Conservation (phyloP, 2,113 vertebrate species). For the Pitta sordida region DNA sequence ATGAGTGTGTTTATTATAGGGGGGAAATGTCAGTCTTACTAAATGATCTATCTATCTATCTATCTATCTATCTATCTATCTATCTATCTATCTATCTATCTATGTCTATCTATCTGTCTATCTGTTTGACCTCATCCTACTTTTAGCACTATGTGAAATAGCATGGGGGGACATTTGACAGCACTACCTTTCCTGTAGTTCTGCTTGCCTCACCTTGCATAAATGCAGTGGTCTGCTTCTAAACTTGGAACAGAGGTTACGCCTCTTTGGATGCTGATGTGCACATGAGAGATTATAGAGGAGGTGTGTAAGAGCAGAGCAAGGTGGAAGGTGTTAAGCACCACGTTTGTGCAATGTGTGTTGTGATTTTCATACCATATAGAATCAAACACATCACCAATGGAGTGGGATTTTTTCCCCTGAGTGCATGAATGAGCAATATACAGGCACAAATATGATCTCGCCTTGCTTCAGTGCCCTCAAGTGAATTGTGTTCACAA, state of each 20-base stretch:
- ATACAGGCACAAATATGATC: slow-evolving; percentile 22
- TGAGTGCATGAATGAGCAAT: slow-evolving; percentile 31
- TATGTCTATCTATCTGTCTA: too few species aligned
- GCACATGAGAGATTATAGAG: neutral
- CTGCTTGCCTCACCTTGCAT: neutral
- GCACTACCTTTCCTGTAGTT: neutral
- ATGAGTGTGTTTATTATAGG: neutral
- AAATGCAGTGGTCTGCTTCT: neutral
- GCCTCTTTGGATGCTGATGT: neutral
- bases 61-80: too few species aligned
- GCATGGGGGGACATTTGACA: neutral
- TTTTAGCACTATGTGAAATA: neutral
- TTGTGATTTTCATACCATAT: neutral
- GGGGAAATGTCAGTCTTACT: neutral
- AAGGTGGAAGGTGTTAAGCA: neutral
- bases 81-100: too few species aligned
- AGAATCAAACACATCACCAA: neutral
- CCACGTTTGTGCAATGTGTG: neutral
- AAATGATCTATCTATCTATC: too few species aligned
- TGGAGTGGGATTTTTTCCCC: neutral
- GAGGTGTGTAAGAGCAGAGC: neutral
- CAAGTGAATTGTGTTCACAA: slow-evolving; percentile 4
- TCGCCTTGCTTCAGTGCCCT: slow-evolving; percentile 8
- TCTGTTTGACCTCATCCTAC: neutral
- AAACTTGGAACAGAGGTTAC: neutral